A percentile compares a stretch with the other conserved stretches of the same genome.
Conservation (phyloP, 1,140 invertebrate species). For the Lerema accius region DNA sequence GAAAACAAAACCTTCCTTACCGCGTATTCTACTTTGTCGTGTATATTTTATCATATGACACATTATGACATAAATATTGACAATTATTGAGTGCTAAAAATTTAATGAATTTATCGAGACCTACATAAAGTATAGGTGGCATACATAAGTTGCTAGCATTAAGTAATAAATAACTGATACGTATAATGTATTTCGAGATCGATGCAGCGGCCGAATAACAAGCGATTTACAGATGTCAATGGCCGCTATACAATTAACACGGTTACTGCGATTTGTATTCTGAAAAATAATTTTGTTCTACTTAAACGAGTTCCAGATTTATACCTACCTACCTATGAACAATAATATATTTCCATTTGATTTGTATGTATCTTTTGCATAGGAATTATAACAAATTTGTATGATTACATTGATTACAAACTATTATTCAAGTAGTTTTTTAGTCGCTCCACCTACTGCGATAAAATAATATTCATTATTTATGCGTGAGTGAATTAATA, state of each 20-base stretch:
- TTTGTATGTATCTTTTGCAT: not conserved
- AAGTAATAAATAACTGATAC: not conserved
- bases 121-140: not conserved
- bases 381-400: too few relatives aligned
- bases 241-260: slow-evolving; percentile 66
- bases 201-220: slow-evolving; percentile 23
- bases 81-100: not conserved
- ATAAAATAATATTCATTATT: not conserved
- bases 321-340: not conserved
- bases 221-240: slow-evolving; percentile 44
- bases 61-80: slow-evolving; percentile 1
- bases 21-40: slow-evolving; percentile 37
- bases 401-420: too few relatives aligned
- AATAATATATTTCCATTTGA: not conserved
- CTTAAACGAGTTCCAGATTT: slow-evolving; percentile 35
- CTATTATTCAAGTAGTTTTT: too few relatives aligned
- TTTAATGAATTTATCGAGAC: not conserved
- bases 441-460: not conserved
- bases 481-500: slow-evolving; percentile 13
- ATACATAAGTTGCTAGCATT: not conserved
- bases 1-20: slow-evolving; percentile 76
- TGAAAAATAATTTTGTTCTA: slow-evolving; percentile 54
- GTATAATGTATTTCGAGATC: slow-evolving; percentile 13
- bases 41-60: slow-evolving; percentile 12
- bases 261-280: slow-evolving; percentile 60